Conservation (phyloP, 2,113 vertebrate genomes). For the Erythrocercus mccallii region DNA sequence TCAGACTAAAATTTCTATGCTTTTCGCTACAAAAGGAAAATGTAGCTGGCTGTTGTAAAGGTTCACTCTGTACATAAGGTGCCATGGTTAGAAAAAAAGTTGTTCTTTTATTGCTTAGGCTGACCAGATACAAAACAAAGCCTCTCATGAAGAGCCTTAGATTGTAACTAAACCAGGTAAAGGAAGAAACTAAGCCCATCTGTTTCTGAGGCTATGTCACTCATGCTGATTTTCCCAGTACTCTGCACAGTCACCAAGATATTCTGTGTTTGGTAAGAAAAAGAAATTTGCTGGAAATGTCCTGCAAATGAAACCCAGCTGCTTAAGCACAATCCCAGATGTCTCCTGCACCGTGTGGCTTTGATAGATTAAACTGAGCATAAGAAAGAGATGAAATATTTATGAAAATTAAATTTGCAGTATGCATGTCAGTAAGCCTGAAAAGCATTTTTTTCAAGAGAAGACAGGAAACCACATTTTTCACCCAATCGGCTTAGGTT, state of each 20-base stretch:
- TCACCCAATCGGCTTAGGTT: conserved; percentile 15
- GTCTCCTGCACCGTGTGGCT: conserved; percentile 60
- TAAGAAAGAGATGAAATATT: conserved; percentile 75
- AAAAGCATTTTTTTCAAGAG: conserved; percentile 15
- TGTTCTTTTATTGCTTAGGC: background rate
- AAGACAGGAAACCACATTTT: conserved; percentile 63
- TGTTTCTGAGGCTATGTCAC: conserved; percentile 34
- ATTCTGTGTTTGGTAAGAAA: conserved; percentile 59
- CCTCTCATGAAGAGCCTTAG: background rate
- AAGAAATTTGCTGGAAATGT: conserved; percentile 30
- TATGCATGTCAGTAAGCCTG: conserved; percentile 65
- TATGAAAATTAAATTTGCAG: conserved; percentile 76
- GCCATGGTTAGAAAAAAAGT: fast-evolving
- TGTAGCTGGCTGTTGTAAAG: background rate
- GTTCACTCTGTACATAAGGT: background rate
- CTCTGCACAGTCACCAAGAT: conserved; percentile 45
- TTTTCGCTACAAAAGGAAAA: background rate
- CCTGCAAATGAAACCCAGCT: conserved; percentile 76
- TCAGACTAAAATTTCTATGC: background rate
- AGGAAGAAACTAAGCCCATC: background rate
- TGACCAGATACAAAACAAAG: background rate
- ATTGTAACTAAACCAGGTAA: background rate
- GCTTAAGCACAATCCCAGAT: conserved; percentile 75
- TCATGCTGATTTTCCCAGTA: background rate
- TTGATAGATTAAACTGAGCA: conserved; percentile 75